phyloP scores from a whole-genome alignment of 2,113 vertebrate genomes.

The Microtus richardsoni region DNA sequence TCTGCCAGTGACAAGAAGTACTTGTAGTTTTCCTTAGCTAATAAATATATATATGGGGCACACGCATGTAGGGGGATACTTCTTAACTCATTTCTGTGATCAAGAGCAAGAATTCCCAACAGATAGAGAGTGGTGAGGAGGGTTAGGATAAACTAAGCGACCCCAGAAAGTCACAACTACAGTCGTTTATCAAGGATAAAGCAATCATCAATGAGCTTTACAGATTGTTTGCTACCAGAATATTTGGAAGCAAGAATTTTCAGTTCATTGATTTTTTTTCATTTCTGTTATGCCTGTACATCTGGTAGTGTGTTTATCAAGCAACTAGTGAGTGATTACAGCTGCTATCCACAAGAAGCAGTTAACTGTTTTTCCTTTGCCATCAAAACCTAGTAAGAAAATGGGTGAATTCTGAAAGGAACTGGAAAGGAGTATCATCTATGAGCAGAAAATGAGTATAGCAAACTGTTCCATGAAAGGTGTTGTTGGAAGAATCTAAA shows the following conservation, averaged over 20 bases:
- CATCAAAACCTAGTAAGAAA: conserved; percentile 65
- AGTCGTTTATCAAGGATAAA: conserved; percentile 65
- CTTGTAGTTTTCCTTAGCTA: neutral
- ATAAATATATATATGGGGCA: neutral
- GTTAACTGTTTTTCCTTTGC: conserved; percentile 50
- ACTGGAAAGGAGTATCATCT: conserved; percentile 14
- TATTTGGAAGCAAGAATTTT: conserved; percentile 77
- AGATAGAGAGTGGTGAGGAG: neutral
- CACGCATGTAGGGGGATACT: neutral
- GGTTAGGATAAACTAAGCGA: conserved; percentile 10
- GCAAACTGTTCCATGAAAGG: neutral
- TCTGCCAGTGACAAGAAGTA: conserved; percentile 1
- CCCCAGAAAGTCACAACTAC: conserved; percentile 63
- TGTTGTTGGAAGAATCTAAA: neutral
- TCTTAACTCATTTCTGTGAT: conserved; percentile 52
- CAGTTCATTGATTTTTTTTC: conserved; percentile 69
- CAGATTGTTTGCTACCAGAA: conserved; percentile 73
- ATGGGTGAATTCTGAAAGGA: conserved; percentile 48
- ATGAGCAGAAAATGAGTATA: conserved; percentile 50
- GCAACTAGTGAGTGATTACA: conserved; percentile 52
- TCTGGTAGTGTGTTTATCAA: conserved; percentile 71
- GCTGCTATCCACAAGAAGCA: conserved; percentile 57
- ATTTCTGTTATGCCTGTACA: conserved; percentile 81
- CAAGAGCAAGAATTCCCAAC: neutral
- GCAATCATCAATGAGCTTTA: conserved; percentile 67